phyloP scores from a whole-genome alignment of 2,113 vertebrate species.

The Rhinolophus ferrumequinum region DNA sequence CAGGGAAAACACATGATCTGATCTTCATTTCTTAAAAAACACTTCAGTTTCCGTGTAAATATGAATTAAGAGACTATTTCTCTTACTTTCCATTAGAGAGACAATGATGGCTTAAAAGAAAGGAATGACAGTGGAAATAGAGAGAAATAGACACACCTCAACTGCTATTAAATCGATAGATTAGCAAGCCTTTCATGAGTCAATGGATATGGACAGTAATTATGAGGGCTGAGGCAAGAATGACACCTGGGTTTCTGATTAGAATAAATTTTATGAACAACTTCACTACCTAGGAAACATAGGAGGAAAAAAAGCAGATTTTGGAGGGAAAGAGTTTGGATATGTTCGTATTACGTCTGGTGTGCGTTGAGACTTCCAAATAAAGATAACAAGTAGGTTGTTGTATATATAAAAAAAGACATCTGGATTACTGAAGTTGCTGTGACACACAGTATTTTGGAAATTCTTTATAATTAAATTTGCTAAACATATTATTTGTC shows the following conservation, averaged over 20 bases:
- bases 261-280: neutral
- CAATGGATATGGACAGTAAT: neutral
- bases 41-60: neutral
- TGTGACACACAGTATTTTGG: neutral
- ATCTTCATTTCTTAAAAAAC: neutral
- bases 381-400: neutral
- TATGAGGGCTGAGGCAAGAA: neutral
- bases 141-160: neutral
- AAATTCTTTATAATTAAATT: slow-evolving; percentile 19
- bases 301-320: neutral
- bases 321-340: neutral
- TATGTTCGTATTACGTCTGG: neutral
- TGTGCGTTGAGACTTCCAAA: neutral
- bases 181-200: neutral
- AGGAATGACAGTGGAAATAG: neutral
- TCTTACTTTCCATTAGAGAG: neutral
- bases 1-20: neutral
- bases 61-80: neutral
- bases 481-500: neutral
- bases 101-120: neutral
- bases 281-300: neutral
- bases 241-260: neutral
- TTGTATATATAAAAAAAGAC: neutral
- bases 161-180: neutral
- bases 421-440: neutral